Conservation (phyloP, 2,113 vertebrate genomes). For the Ptilorrhoa leucosticta region DNA sequence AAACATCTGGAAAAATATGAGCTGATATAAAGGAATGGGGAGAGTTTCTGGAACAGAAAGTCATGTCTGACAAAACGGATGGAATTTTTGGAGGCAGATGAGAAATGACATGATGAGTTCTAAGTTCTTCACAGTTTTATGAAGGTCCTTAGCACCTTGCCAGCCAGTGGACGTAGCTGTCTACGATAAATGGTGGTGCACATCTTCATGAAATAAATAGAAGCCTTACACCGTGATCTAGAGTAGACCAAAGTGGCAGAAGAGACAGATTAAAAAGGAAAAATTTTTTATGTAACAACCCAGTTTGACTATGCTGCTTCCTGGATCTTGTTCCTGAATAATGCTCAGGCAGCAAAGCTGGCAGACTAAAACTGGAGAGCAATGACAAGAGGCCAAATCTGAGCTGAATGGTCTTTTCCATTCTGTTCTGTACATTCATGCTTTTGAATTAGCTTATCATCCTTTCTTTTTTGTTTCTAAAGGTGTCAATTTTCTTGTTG, state of each 20-base stretch:
- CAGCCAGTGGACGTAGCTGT: neutral
- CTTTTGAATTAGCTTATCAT: neutral
- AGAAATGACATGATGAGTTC: neutral
- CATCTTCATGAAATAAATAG: neutral
- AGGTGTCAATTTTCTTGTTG: neutral
- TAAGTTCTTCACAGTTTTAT: neutral
- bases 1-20: slow-evolving; percentile 64
- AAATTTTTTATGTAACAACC: neutral
- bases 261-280: neutral
- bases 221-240: neutral
- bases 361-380: neutral
- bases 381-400: neutral
- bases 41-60: neutral
- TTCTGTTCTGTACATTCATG: neutral
- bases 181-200: neutral
- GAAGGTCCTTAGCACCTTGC: neutral
- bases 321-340: neutral
- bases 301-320: neutral
- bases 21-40: slow-evolving; percentile 19
- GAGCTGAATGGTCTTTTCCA: neutral
- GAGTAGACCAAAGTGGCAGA: neutral
- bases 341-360: neutral
- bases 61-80: neutral
- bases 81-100: slow-evolving; percentile 8
- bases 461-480: neutral